These are phyloP conservation scores for Leucoraja erinaceus DNA, from an alignment of 2,113 vertebrate species.

Conservation along the genomic window DNA sequence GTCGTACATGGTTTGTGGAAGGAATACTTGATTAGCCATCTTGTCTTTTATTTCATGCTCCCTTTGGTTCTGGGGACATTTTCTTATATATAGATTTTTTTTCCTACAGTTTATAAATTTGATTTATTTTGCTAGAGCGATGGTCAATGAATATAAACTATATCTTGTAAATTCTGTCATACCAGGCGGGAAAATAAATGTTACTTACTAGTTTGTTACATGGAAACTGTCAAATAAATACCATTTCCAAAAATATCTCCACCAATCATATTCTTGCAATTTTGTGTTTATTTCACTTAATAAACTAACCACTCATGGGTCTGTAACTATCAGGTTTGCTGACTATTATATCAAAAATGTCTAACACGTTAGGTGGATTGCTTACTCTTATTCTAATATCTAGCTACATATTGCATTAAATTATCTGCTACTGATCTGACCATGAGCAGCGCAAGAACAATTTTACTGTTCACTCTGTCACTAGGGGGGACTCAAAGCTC, in stretches of 20 bases:
- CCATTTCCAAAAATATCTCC: not conserved
- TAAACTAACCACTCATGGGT: not conserved
- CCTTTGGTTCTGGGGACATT: constrained; percentile 15
- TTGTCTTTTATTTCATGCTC: not conserved
- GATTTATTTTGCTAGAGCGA: constrained; percentile 22
- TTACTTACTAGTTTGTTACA: not conserved
- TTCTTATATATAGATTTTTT: not conserved
- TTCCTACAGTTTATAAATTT: constrained; percentile 22
- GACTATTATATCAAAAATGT: not conserved
- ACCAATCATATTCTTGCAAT: not conserved
- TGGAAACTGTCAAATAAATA: constrained; percentile 18
- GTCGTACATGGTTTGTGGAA: not conserved
- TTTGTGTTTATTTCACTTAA: constrained; percentile 7
- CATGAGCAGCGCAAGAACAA: too few relatives aligned
- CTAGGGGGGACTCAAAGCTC: too few relatives aligned
- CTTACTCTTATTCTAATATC: not conserved
- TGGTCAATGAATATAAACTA: constrained; percentile 10
- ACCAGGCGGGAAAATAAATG: not conserved
- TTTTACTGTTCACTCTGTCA: too few relatives aligned
- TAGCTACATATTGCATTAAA: too few relatives aligned
- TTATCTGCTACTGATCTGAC: too few relatives aligned
- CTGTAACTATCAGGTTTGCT: not conserved
- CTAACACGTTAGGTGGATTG: not conserved
- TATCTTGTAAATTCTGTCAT: constrained; percentile 11
- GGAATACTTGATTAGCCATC: not conserved